Conservation (phyloP, 2,797 vertebrate genomes). For the Heliangelus exortis region DNA sequence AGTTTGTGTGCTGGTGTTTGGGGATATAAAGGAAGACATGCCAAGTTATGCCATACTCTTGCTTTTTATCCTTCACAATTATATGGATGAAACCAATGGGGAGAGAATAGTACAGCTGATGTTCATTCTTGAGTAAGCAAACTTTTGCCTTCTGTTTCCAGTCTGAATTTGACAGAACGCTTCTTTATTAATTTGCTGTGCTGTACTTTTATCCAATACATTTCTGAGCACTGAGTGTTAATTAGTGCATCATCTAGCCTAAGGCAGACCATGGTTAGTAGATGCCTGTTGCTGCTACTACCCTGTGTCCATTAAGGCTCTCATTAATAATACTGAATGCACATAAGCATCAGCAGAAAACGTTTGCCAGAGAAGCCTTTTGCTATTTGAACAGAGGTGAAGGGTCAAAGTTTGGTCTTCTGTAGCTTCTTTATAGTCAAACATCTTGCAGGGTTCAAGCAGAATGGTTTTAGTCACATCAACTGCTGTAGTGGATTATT, state of each 20-base stretch:
- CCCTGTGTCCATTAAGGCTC: background rate
- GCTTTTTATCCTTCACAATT: background rate
- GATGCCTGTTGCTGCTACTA: background rate
- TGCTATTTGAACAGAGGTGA: background rate
- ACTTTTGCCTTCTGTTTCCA: background rate
- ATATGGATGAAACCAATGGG: background rate
- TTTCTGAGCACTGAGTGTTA: background rate
- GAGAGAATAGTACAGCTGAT: background rate
- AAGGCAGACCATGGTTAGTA: background rate
- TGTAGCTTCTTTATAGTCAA: background rate
- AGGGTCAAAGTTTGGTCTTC: background rate
- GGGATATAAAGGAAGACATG: background rate
- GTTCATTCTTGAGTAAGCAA: background rate
- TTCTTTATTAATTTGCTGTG: background rate
- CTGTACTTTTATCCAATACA: background rate
- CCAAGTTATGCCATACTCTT: background rate
- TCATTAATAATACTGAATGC: background rate
- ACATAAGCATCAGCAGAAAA: background rate
- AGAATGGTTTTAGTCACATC: background rate
- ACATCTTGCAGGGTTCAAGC: background rate
- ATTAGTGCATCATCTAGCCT: background rate
- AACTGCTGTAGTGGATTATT: background rate
- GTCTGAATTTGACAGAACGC: background rate
- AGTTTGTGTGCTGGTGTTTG: background rate
- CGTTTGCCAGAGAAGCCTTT: background rate